These are phyloP conservation scores for Lepus timidus DNA, from an alignment of 2,113 vertebrate species.

Conservation along the genomic window DNA sequence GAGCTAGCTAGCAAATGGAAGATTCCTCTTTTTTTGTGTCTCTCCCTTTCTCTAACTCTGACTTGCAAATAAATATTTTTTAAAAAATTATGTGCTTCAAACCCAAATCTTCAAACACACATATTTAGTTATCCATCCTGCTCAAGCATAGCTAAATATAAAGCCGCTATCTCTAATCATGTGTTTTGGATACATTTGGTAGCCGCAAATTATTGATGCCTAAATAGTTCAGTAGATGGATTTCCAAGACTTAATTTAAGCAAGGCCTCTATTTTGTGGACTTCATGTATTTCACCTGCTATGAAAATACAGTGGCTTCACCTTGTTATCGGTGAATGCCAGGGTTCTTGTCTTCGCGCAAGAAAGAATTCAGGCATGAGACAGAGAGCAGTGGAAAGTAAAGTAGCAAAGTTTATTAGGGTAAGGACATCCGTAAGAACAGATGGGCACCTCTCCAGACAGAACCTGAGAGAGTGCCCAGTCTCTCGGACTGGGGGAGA, in stretches of 20 bases:
- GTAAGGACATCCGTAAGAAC: no score
- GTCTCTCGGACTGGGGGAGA: no score
- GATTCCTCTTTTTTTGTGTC: no score
- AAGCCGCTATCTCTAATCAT: neutral
- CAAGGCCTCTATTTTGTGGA: constrained; percentile 54
- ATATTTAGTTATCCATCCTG: neutral
- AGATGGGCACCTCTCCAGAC: no score
- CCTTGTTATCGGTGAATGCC: no score
- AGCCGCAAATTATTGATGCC: neutral
- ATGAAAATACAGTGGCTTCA: constrained; percentile 70
- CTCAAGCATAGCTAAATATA: neutral
- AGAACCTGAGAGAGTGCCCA: no score
- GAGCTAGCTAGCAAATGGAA: no score
- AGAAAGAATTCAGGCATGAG: no score
- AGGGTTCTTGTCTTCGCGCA: no score
- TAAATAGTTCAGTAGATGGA: neutral
- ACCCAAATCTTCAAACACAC: neutral
- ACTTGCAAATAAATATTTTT: neutral
- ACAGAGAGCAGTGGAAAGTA: no score
- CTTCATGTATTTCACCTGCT: constrained; percentile 44
- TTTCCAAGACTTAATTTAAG: neutral
- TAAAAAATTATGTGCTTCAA: neutral
- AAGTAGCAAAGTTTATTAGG: no score
- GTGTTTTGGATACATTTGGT: neutral
- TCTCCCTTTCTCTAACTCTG: no score